phyloP scores from a whole-genome alignment of 1,140 invertebrate genomes.

The Drosophila triauraria region DNA sequence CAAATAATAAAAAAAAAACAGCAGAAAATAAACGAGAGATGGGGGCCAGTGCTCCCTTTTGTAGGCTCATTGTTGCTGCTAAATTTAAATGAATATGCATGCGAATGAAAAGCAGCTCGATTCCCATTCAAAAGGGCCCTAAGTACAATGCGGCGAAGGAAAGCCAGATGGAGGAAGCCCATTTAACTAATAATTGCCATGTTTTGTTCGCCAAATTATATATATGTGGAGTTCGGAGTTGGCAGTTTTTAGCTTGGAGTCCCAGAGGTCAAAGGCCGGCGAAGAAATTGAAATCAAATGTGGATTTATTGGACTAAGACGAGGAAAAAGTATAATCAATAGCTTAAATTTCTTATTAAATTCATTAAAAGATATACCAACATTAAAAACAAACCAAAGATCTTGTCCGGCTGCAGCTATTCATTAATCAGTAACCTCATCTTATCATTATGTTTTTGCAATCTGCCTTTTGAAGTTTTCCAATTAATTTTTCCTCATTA shows the following conservation, averaged over 20 bases:
- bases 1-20: background rate
- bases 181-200: slow-evolving; percentile 64
- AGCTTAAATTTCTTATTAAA: too few relatives aligned
- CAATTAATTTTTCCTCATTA: too few relatives aligned
- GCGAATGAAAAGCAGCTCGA: slow-evolving; percentile 59
- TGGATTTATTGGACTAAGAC: background rate
- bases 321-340: too few relatives aligned
- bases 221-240: background rate
- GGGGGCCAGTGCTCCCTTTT: slow-evolving; percentile 25
- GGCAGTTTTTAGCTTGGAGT: background rate
- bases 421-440: too few relatives aligned
- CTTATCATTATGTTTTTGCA: too few relatives aligned
- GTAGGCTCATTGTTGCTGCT: slow-evolving; percentile 39
- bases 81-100: slow-evolving; percentile 63
- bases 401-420: too few relatives aligned
- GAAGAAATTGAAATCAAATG: background rate
- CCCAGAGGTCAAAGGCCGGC: slow-evolving; percentile 2
- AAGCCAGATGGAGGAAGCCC: slow-evolving; percentile 28
- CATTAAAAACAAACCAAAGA: too few relatives aligned
- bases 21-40: background rate
- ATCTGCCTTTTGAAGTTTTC: too few relatives aligned
- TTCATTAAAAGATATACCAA: too few relatives aligned
- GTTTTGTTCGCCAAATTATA: slow-evolving; percentile 35
- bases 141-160: slow-evolving; percentile 33
- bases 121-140: slow-evolving; percentile 41